Base-by-base conservation (phyloP, 2,113 vertebrate species). In the Chaetorhynchus papuensis region DNA sequence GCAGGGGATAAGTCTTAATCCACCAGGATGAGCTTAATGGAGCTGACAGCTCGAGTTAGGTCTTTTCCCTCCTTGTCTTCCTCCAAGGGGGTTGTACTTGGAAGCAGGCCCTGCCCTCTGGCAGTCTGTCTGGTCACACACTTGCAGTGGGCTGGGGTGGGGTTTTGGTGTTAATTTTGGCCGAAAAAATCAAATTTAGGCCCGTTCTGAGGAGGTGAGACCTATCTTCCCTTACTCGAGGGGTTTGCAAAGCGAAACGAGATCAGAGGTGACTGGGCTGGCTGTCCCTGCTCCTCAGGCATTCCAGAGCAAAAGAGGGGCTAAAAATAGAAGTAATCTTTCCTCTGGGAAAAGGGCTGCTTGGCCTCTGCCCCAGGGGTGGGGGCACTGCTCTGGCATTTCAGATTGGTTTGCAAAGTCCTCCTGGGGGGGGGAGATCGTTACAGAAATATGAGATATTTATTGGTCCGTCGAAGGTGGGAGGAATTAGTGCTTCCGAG, bases 301-400 rank as follows among this genome's bases (percentile, higher is more conserved):
- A 3, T 61, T 94, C n/a, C 8, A 60, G 68, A 77, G 69, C 8
- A 5, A 70, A 31, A 76, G 66, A 74, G 82, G 6, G 56, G 54
- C 77, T 87, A 81, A 88, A 94, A 90, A 94, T 94, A 96, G 89
- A 37, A 47, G 60, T 63, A 90, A 74, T 89, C 83, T 66, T 83
- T 71, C 85, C 91, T 68, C 60, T 83, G 90, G 84, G 89, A 85
- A 85, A 52, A 17, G 59, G 91, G 23, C 71, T 7, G 66, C 71
- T 56, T 42, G 84, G 89, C 71, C 39, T 70, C 69, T 94, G 69
- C 89, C 56, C 69, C 52, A 2, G 70, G 13, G 56, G 49, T 65
- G 83, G 61, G 45, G n/a, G 71, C 39, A 18, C 64, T 57, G 52
- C 45, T 2, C 75, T 65, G 68, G 44, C 72, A 6, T 53, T 91